phyloP scores from a whole-genome alignment of 64 coral and sea anemone species.

The Pocillopora verrucosa region DNA sequence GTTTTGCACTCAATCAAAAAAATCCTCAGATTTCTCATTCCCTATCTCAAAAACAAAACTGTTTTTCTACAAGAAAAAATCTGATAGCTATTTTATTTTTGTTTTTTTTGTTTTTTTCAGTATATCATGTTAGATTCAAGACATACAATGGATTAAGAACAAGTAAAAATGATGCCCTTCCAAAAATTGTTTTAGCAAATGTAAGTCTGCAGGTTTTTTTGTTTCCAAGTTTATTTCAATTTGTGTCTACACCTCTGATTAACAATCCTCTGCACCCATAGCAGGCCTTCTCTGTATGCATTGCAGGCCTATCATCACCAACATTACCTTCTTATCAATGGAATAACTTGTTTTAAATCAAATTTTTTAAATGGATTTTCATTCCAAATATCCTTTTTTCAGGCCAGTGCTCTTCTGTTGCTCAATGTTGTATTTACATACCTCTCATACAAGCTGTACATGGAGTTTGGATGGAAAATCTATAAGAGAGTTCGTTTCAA shows the following conservation, averaged over 20 bases:
- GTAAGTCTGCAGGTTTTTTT: conserved; percentile 42
- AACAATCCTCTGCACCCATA: too few relatives aligned
- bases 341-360: too few relatives aligned
- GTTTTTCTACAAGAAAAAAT: background rate
- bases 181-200: conserved; percentile 78
- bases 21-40: too few relatives aligned
- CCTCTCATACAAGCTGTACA: conserved; percentile 87
- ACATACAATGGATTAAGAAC: conserved; percentile 58
- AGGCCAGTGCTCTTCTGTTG: conserved; percentile 67
- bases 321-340: too few relatives aligned
- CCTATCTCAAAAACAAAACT: background rate
- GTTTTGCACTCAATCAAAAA: too few relatives aligned
- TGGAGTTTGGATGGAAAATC: conserved; percentile 96
- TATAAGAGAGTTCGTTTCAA: conserved; percentile 90
- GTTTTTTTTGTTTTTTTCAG: conserved; percentile 33
- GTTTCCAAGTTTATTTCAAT: too few relatives aligned
- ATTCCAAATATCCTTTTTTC: background rate
- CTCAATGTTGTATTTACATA: conserved; percentile 69
- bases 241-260: too few relatives aligned
- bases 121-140: conserved; percentile 94
- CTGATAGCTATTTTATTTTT: background rate
- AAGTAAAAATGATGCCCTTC: conserved; percentile 47
- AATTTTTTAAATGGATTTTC: too few relatives aligned
- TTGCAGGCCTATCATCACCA: too few relatives aligned
- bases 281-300: too few relatives aligned